Evolutionary conservation across 37 sponge, comb jelly and placozoan genomes (phyloP), one percentile per base, ranked within the genome.

Genomic region (Diacarnus erythraeanus): DNA sequence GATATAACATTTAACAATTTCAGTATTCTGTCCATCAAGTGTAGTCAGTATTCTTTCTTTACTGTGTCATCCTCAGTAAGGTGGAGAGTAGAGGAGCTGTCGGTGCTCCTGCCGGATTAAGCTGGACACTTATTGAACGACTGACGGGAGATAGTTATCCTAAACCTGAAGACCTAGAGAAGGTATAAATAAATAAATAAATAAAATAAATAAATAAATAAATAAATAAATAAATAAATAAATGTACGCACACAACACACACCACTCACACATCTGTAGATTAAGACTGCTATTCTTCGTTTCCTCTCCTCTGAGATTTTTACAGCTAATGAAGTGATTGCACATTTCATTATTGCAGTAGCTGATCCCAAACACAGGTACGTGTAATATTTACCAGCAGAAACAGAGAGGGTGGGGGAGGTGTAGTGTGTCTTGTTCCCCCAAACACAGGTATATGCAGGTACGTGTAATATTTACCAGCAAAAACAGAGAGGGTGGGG

Each of bases 281-380:
- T 57, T 60, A 91, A 91, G 66, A 4, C 64, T 31, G 77, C 69
- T 12, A 33, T 83, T 23, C 44, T 91, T 58, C 39, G 37, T 29
- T 64, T 91, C 12, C 61, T 91, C 38, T 72, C 84, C 22, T 71
- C 74, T 67, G 91, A 85, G 37, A 40, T 91, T 15, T 83, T 86
- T 69, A 26, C 66, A 22, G 54, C 74, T 0, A 64, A 83, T 23
- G 92, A 86, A 30, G 72, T 91, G 3, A 42, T 87, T 4, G 59
- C 37, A 8, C 88, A 77, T 64, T 36, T 83, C 2, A 0, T 91
- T 27, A 47, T 73, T 35, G 92, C 89, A n/a, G 58, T 84, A 27
- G 83, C 75, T 20, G 92, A 91, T 63, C n/a, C 84, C 6, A 59
- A 73, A n/a, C 77, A 77, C 74, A 90, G 79, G 89, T 83, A n/a